Evolutionary conservation across 2,113 vertebrate genomes (phyloP), one percentile per base, ranked within the genome.

Genomic region (Myxocyprinus asiaticus): DNA sequence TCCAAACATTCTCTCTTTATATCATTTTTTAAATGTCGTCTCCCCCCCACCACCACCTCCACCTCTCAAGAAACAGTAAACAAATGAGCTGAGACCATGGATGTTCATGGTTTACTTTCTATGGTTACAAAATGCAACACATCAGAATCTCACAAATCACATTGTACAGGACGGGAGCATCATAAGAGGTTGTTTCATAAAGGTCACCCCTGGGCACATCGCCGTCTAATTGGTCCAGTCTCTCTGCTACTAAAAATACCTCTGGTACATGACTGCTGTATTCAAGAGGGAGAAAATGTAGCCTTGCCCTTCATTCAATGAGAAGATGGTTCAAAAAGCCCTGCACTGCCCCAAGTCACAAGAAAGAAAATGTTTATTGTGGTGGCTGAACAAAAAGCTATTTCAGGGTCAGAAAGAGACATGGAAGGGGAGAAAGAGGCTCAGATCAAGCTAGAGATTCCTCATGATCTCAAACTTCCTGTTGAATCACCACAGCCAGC

Each of bases 361-460:
- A 83, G 78, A 33, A 33, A 33, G 22, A 77, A 81, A 80, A 84
- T 76, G 79, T 80, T 83, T 83, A 80, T 50, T 75, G 76, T 77
- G 72, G 75, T 80, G 45, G 44, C 50, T 67, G 73, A 79, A 85
- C 83, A 88, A 82, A 83, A 81, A 64, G 69, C 67, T 44, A 76
- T 81, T 80, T 75, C 79, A 71, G 43, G 45, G 79, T 73, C 42
- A 82, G 69, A 75, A 63, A 80, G 58, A 44, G 22, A 33, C 3
- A 33, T 1, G 22, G 22, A 33, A 33, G n/a, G 43, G 74, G 10
- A 22, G 56, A 69, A 2, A 59, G 15, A 61, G 59, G 12, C 22
- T 50, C 42, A 55, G 14, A 76, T 81, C 50, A 56, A 76, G 51
- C 48, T 44, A 53, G 67, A 76, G 82, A 71, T 73, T 81, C 72